phyloP scores from a whole-genome alignment of 2,797 vertebrate species.

The Chromis chromis region DNA sequence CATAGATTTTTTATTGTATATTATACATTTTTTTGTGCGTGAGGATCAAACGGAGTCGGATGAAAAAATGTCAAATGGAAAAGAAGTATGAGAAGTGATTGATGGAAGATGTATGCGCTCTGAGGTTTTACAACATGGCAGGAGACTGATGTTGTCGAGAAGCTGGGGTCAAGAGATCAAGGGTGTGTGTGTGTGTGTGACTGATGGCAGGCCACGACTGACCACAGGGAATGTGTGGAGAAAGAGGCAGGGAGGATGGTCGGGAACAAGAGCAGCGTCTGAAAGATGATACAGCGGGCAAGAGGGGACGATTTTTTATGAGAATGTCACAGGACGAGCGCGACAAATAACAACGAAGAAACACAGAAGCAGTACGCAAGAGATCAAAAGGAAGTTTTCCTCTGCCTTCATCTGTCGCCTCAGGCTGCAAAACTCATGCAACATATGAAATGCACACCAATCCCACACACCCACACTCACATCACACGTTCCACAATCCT shows the following conservation, averaged over 20 bases:
- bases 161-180: conserved; percentile 40
- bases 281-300: conserved; percentile 25
- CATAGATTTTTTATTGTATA: background rate
- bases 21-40: background rate
- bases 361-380: background rate
- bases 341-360: conserved; percentile 16
- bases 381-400: conserved; percentile 46
- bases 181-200: conserved; percentile 9
- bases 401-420: conserved; percentile 32
- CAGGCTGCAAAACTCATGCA: conserved; percentile 27
- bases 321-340: conserved; percentile 3
- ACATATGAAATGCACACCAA: conserved; percentile 24
- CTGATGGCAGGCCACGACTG: conserved; percentile 9
- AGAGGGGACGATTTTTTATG: conserved; percentile 1
- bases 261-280: conserved; percentile 36
- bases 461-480: conserved; percentile 5
- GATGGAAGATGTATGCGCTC: conserved; percentile 3
- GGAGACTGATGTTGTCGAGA: conserved; percentile 11
- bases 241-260: conserved; percentile 13
- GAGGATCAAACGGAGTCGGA: background rate
- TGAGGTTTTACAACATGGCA: conserved; percentile 18
- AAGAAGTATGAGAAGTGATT: conserved; percentile 22
- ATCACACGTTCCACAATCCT: background rate
- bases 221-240: conserved; percentile 9
- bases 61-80: background rate